Base-by-base conservation (phyloP, 2,888 invertebrate genomes). In the Notodonta ziczac region DNA sequence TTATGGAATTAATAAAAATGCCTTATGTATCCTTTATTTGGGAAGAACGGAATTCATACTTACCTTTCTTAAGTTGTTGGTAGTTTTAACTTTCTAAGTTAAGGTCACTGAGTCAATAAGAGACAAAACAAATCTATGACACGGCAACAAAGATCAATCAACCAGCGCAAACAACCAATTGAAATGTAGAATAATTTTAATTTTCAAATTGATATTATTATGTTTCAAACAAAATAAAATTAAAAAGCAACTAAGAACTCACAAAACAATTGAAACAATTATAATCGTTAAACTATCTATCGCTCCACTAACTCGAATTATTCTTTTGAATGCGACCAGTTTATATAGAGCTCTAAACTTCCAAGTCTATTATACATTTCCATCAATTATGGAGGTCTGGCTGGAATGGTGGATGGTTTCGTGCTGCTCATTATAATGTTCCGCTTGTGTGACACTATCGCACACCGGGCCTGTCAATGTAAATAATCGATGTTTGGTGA, bases 371-470 rank as follows among this genome's bases (percentile, higher is more conserved):
- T 46, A n/a, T 46, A 46, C n/a, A 46, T n/a, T 46, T 46, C 46
- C 5, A 46, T n/a, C 46, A 61, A 53, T 48, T 50, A 53, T 48
- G 60, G 44, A 65, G 80, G 65, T 78, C 76, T 74, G 48, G 65
- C 68, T 74, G 70, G 60, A 65, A 48, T 65, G 65, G 77, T 70
- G 64, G 58, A 68, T 62, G 66, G 69, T 77, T 78, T 82, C 78
- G 81, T 80, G 81, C 77, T 76, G 77, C 78, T 86, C 83, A 85
- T 88, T 88, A 88, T 85, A 80, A 72, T 76, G 86, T 86, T 86
- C 80, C 83, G 80, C 78, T 79, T 74, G 78, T 76, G 81, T 81
- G 73, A 80, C 76, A 84, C 72, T 80, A 80, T 80, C 80, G 65
- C 66, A 69, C 65, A 71, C 67, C 68, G 66, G 69, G 78, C 78